These are phyloP conservation scores for Rhyzopertha dominica DNA, from an alignment of 1,140 invertebrate species.

Conservation along the genomic window DNA sequence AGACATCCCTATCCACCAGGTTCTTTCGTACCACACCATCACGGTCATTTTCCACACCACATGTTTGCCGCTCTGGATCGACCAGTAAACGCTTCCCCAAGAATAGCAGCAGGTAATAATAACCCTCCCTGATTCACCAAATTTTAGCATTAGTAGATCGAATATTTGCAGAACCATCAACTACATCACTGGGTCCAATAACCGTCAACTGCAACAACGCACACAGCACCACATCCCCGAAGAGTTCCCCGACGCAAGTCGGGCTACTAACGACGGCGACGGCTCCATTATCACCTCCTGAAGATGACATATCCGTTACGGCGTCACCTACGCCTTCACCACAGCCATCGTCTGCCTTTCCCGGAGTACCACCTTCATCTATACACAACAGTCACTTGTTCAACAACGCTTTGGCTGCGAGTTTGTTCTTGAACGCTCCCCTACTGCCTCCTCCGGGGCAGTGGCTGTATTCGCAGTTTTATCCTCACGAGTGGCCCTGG, in stretches of 20 bases:
- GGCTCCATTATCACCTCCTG: constrained; percentile 47
- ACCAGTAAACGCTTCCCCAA: constrained; percentile 41
- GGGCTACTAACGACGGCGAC: constrained; percentile 47
- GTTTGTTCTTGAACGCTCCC: constrained; percentile 65
- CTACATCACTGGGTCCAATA: constrained; percentile 41
- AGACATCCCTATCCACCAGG: constrained; percentile 52
- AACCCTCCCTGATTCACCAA: not conserved
- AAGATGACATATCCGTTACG: constrained; percentile 65
- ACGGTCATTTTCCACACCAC: constrained; percentile 56
- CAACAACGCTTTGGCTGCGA: constrained; percentile 62
- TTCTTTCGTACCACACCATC: constrained; percentile 50
- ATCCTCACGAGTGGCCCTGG: constrained; percentile 60
- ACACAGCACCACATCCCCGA: constrained; percentile 63
- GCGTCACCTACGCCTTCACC: constrained; percentile 55
- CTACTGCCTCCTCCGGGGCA: constrained; percentile 65
- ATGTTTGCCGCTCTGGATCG: constrained; percentile 49
- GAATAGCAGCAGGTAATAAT: constrained; percentile 44
- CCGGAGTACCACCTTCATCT: constrained; percentile 43
- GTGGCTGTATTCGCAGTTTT: constrained; percentile 68
- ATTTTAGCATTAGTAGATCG: not conserved
- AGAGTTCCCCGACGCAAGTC: constrained; percentile 45
- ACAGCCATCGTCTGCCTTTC: constrained; percentile 46
- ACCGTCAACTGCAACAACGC: constrained; percentile 45
- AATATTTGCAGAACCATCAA: constrained; percentile 36
- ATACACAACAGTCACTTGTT: constrained; percentile 49